Base-by-base conservation (phyloP, 2,888 invertebrate species). In the Ochropleura plecta region DNA sequence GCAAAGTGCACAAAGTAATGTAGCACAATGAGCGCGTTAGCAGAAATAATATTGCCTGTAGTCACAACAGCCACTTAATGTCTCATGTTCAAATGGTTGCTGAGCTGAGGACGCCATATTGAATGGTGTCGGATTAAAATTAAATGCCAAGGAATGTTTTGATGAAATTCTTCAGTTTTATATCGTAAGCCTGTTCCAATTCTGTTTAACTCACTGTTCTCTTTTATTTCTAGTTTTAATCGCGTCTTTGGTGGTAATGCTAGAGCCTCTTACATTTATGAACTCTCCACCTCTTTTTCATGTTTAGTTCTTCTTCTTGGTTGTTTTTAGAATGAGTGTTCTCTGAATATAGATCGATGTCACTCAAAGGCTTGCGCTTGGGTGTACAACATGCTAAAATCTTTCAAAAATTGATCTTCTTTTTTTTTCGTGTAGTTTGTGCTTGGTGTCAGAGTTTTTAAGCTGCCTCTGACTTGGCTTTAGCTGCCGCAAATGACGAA, bases 81-180 rank as follows among this genome's bases (percentile, higher is more conserved):
- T 76, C 60, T 82, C 82, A 64, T 81, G 60, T 84, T 81, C 51
- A 59, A 70, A 66, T 72, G 46, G 57, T 51, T 49, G 46, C 63
- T 48, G 16, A 62, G 49, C 18, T 8, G 59, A 30, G n/a, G 10
- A 51, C 53, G 53, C 59, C 20, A 55, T 72, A 66, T 76, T 67
- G 69, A 40, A 69, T 73, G 51, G 55, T 76, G 51, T 68, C 70
- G 48, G 53, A 68, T 73, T 81, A 2, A 73, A 68, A 78, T 68
- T 65, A 60, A 55, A 65, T 14, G 57, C 42, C 18, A 55, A 30
- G 65, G 68, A 79, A 76, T 51, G 49, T 68, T 49, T 82, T 62
- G 51, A 80, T 78, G 62, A 79, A 77, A 82, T 79, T 64, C 70
- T 46, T 49, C 9, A 18, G 16, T 67, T 62, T 59, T 53, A 40